Conservation (phyloP, 2,797 vertebrate species). For the Xiphorhynchus erythropygius region DNA sequence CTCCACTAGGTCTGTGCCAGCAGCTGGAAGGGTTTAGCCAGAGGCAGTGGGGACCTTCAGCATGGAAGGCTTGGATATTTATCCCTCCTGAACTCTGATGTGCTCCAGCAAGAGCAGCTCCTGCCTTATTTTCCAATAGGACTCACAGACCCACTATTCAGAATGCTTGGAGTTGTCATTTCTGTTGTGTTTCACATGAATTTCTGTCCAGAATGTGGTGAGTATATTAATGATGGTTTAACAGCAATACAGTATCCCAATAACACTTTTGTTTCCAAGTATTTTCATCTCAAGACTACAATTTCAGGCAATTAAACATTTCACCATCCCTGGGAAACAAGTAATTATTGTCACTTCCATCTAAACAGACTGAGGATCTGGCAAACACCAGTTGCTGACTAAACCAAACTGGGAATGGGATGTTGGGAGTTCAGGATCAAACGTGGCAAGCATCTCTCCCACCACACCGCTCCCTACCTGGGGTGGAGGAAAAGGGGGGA, state of each 20-base stretch:
- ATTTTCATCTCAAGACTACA: conserved; percentile 55
- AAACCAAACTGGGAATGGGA: neutral
- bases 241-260: neutral
- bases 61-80: neutral
- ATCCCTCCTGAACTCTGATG: neutral
- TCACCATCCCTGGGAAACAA: neutral
- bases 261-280: conserved; percentile 9
- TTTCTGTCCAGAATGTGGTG: neutral
- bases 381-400: neutral
- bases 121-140: neutral
- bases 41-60: neutral
- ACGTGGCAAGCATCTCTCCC: neutral
- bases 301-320: conserved; percentile 52
- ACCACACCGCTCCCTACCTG: rapidly evolving
- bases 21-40: neutral
- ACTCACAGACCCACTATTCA: neutral
- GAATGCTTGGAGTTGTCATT: neutral
- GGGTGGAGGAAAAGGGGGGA: neutral
- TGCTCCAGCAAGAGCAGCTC: neutral
- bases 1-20: neutral
- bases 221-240: neutral
- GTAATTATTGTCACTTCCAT: conserved; percentile 18
- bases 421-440: neutral
- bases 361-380: conserved; percentile 1
- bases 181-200: neutral